These are phyloP conservation scores for Heterodera filipjevi DNA, from an alignment of 2,888 invertebrate genomes.

Conservation along the genomic window DNA sequence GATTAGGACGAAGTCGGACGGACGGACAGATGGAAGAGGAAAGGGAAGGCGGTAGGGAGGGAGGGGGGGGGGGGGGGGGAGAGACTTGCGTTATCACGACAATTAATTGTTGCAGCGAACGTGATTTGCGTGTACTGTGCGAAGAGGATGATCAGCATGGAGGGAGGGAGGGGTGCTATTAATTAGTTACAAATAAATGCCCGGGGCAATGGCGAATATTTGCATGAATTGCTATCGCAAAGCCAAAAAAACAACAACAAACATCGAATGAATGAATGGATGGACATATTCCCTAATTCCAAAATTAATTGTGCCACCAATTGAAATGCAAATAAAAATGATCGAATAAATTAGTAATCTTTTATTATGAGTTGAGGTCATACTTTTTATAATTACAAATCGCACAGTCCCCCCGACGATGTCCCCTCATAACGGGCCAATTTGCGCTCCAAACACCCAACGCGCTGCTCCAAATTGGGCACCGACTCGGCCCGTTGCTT, in stretches of 20 bases:
- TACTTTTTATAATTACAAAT: background rate
- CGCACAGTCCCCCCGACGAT: slow-evolving; percentile 7
- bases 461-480: slow-evolving; percentile 23
- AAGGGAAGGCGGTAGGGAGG: background rate
- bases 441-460: background rate
- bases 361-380: too few species aligned
- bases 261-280: too few species aligned
- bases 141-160: background rate
- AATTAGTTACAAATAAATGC: too few species aligned
- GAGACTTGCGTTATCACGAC: background rate
- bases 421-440: slow-evolving; percentile 19
- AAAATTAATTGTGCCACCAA: too few species aligned
- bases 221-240: too few species aligned
- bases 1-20: slow-evolving; percentile 5
- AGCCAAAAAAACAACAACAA: too few species aligned
- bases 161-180: too few species aligned
- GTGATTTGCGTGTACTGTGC: background rate
- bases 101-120: background rate
- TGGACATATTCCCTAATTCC: too few species aligned
- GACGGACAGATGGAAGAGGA: background rate
- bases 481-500: slow-evolving; percentile 27
- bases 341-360: too few species aligned
- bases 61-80: background rate
- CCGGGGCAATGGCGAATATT: background rate
- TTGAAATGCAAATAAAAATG: too few species aligned